Evolutionary conservation across 2,113 vertebrate species (phyloP), one percentile per base, ranked within the genome.

Genomic region (Panthera uncia): DNA sequence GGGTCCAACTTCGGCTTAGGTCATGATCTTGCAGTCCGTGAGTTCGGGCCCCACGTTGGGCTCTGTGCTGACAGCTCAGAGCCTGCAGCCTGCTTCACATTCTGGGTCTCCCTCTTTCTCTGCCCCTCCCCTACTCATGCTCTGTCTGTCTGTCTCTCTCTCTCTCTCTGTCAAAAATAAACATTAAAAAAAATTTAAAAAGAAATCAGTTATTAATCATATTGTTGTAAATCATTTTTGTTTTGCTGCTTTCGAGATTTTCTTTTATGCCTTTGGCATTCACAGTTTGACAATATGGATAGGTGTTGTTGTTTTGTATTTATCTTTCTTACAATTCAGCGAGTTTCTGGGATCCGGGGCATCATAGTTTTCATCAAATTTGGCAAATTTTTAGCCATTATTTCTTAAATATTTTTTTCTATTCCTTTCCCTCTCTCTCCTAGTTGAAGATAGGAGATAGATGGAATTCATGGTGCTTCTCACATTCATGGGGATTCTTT

Each of bases 301-400:
- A 45, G 33, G 19, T 41, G 23, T 18, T 55, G 5, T 57, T 74
- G 18, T 57, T 68, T 41, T 55, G 9, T 78, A 27, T 69, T 79
- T 79, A 78, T 41, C 11, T 23, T 91, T 19, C 9, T 45, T 94
- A 55, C 25, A 14, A 45, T 84, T 84, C 31, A n/a, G n/a, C 41
- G 29, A 81, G 15, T 38, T 55, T 87, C 23, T 76, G n/a, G 38
- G 10, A 55, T 57, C 25, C 14, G n/a, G 21, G 29, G 5, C 8
- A 94, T 33, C 74, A 23, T 74, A 61, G 76, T 82, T 74, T 94
- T 86, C 55, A 94, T 66, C 31, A 81, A 57, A 66, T 81, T 50
- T 81, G 52, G 65, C 27, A 66, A 23, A 23, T 55, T 80, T 57
- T 55, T 73, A 52, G 29, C 71, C 25, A 33, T 74, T 86, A 31